phyloP scores from a whole-genome alignment of 2,888 invertebrate species.

The Sesia apiformis region DNA sequence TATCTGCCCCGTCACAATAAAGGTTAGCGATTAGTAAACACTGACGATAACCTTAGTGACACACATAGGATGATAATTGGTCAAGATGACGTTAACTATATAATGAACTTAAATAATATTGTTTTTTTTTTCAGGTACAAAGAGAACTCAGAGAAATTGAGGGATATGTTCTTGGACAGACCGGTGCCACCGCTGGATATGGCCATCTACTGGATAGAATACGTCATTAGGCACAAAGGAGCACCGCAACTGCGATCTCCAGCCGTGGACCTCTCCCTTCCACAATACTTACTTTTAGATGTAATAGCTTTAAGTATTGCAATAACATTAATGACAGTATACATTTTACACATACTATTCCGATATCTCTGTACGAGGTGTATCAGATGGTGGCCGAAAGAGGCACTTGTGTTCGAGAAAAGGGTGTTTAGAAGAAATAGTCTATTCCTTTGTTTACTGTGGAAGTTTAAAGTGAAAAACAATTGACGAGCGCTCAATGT shows the following conservation, averaged over 20 bases:
- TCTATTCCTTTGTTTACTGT: slow-evolving; percentile 47
- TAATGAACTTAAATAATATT: background rate
- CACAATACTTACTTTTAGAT: slow-evolving; percentile 62
- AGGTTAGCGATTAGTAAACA: background rate
- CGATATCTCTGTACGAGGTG: slow-evolving; percentile 55
- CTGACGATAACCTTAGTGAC: background rate
- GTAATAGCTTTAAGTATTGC: slow-evolving; percentile 44
- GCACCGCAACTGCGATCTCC: slow-evolving; percentile 67
- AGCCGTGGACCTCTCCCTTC: slow-evolving; percentile 55
- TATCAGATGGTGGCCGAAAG: slow-evolving; percentile 56
- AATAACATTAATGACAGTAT: slow-evolving; percentile 34
- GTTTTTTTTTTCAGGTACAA: slow-evolving; percentile 60
- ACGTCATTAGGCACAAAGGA: slow-evolving; percentile 74
- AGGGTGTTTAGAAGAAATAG: slow-evolving; percentile 47
- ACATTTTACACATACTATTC: slow-evolving; percentile 49
- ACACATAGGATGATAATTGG: background rate
- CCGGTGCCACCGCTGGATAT: slow-evolving; percentile 74
- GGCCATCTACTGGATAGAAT: slow-evolving; percentile 79
- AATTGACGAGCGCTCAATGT: slow-evolving; percentile 31
- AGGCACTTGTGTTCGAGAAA: slow-evolving; percentile 47
- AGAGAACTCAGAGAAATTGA: slow-evolving; percentile 58
- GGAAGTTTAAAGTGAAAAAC: slow-evolving; percentile 55
- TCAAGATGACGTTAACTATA: background rate
- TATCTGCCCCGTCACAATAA: background rate
- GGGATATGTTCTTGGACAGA: slow-evolving; percentile 71